A percentile compares a stretch with the other conserved stretches of the same genome.
Conservation (phyloP, 2,888 invertebrate genomes). For the Nyleta sp. region DNA sequence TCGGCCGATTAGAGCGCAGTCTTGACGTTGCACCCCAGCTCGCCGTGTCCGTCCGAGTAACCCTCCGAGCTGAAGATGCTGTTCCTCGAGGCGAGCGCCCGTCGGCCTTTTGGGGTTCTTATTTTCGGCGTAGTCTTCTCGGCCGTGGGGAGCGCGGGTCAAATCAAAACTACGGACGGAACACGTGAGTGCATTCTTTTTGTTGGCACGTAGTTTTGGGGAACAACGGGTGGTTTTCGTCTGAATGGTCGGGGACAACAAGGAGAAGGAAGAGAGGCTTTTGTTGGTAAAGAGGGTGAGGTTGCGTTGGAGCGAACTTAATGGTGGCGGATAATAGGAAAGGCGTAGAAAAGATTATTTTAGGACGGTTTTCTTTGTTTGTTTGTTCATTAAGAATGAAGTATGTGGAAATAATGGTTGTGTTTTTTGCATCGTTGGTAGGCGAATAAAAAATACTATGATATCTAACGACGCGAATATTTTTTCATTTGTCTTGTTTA, state of each 20-base stretch:
- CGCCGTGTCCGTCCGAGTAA: constrained; percentile 26
- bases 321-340: no score
- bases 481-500: no score
- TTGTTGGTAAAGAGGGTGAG: no score
- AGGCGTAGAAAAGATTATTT: no score
- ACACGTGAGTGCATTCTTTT: constrained; percentile 55
- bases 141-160: constrained; percentile 19
- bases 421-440: no score
- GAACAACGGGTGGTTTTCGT: constrained; percentile 12
- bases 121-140: constrained; percentile 28
- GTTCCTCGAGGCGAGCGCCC: constrained; percentile 22
- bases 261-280: no score
- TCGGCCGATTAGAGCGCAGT: constrained; percentile 42
- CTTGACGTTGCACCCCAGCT: constrained; percentile 26
- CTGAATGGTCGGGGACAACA: neutral
- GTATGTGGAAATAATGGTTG: no score
- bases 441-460: no score
- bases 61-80: constrained; percentile 40
- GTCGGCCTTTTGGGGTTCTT: constrained; percentile 21
- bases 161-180: constrained; percentile 24
- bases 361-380: no score
- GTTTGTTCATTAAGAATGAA: no score
- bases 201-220: constrained; percentile 1
- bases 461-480: no score
- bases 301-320: no score